Conservation (phyloP, 1,140 invertebrate species). For the Chironomus tepperi region DNA sequence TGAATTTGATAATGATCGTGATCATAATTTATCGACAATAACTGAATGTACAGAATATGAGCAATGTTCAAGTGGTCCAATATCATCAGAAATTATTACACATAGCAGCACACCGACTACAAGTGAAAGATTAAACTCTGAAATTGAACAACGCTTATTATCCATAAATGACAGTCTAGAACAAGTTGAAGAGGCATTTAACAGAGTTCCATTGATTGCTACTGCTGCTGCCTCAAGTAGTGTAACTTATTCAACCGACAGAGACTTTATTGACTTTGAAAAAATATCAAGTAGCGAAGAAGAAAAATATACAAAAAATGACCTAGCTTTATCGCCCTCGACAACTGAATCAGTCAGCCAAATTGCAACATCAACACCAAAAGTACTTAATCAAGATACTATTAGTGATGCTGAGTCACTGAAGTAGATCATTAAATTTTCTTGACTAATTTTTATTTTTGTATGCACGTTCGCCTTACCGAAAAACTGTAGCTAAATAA, state of each 20-base stretch:
- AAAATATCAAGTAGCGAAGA: background rate
- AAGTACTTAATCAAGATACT: background rate
- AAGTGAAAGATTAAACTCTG: constrained; percentile 4
- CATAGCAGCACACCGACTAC: background rate
- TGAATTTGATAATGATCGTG: background rate
- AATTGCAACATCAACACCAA: constrained; percentile 12
- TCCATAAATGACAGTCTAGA: constrained; percentile 1
- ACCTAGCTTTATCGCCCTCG: background rate
- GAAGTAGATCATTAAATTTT: background rate
- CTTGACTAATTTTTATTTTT: background rate
- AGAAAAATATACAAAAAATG: background rate
- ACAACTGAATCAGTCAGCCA: background rate
- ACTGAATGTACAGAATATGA: constrained; percentile 11
- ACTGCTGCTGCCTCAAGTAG: background rate
- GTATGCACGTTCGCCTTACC: too few relatives aligned
- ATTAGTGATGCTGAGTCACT: background rate
- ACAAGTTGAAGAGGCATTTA: background rate
- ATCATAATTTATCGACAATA: background rate
- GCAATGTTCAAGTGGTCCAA: background rate
- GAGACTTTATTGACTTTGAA: background rate
- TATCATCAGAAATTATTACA: background rate
- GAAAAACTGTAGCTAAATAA: too few relatives aligned
- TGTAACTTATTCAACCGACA: constrained; percentile 11
- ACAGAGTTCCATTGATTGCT: background rate
- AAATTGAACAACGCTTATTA: background rate